Base-by-base conservation (phyloP, 2,797 vertebrate genomes). In the Mastacembelus armatus region DNA sequence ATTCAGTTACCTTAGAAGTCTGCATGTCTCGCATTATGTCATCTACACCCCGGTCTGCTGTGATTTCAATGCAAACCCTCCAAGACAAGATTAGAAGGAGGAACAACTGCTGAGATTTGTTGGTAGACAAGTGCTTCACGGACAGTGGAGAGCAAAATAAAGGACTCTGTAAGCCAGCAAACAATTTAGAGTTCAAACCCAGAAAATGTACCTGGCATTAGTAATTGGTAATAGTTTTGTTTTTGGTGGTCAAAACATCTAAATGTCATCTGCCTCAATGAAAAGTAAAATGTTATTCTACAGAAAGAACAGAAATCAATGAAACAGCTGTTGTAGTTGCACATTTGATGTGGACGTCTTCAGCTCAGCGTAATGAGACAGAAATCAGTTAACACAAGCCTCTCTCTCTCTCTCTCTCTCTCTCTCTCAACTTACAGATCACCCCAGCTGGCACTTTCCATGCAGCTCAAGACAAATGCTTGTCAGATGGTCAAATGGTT, bases 231-330 rank as follows among this genome's bases (percentile, higher is more conserved):
- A 79, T 69, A 58, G 73, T 70, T n/a, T n/a, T 10, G 4, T 78
- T 64, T 71, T 63, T 29, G 58, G 52, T 35, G 29, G 66, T n/a
- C n/a, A n/a, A n/a, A n/a, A 65, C 42, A 51, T 85, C 77, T 67
- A 50, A 27, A 4, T 7, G 39, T 78, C 80, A 73, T 88, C 85
- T 88, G 83, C 75, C 75, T 78, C 62, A 24, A 54, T 49, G 47
- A 63, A 71, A 57, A 68, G 50, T 63, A 29, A 66, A 77, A 22
- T 38, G 58, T 55, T 81, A 55, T 51, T 50, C 39, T 48, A 32
- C 22, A 16, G 50, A 33, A 44, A 54, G 33, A 77, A 29, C 18
- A 50, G 65, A 64, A 32, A 51, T 59, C 52, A 68, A 64, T 18
- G 38, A 78, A 43, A 73, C 64, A 49, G 63, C 30, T 63, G 44